These are phyloP conservation scores for Suricata suricatta DNA, from an alignment of 2,113 vertebrate species.

Conservation along the genomic window DNA sequence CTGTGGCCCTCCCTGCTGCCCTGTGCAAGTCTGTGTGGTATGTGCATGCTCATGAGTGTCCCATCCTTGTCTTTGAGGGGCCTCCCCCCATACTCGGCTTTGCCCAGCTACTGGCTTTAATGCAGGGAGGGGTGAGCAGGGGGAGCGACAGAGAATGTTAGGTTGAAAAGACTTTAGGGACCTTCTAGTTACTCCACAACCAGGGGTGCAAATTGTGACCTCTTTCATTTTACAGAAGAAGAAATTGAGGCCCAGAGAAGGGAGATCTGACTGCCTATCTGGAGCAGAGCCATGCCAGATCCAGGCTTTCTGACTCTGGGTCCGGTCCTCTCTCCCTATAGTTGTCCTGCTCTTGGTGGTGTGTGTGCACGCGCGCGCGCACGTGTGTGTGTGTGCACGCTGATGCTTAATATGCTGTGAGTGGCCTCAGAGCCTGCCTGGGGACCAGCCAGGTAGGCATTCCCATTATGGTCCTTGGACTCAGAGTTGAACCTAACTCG, in stretches of 20 bases:
- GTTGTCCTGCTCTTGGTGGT: neutral
- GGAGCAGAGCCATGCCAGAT: neutral
- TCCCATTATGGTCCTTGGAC: neutral
- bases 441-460: neutral
- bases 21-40: rapidly evolving
- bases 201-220: neutral
- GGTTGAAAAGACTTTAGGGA: neutral
- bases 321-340: neutral
- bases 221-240: neutral
- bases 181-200: neutral
- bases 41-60: rapidly evolving
- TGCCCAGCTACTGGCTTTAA: neutral
- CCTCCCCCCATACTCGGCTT: neutral
- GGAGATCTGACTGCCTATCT: neutral
- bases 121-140: neutral
- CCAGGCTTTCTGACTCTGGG: neutral
- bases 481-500: neutral
- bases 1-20: neutral
- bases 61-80: neutral
- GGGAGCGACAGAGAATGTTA: neutral
- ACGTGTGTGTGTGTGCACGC: no score
- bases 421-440: neutral
- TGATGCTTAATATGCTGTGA: neutral
- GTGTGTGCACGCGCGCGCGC: rapidly evolving
- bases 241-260: neutral